Evolutionary conservation across 2,888 invertebrate genomes (phyloP), one percentile per base, ranked within the genome.

Genomic region (Steinernema scapterisci): DNA sequence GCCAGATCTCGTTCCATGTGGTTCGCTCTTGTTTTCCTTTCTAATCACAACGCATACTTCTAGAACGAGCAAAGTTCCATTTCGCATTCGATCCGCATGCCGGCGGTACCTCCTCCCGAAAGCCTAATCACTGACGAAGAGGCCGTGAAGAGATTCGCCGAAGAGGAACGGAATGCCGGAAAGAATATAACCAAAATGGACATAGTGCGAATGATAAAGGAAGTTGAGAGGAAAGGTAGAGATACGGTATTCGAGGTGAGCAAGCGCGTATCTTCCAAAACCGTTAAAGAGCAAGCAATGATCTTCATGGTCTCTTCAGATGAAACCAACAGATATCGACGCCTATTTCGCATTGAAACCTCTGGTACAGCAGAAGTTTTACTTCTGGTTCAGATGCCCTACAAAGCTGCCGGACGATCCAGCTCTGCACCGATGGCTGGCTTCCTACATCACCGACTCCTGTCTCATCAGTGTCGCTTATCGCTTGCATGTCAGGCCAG

Each of bases 1-100:
- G 81, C 21, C 84, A 86, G 75, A 77, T 81, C 11, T 84, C 84
- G 7, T 85, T 85, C 75, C 84, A 84, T 56, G 78, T 78, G 70
- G 83, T 84, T 2, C 27, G 73, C n/a, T 48, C 25, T 31, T 56
- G 78, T 23, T n/a, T 72, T 75, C n/a, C 19, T 3, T 38, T 38
- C 38, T 38, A 9, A 6, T 9, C 38, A 38, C 38, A 38, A 9
- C 9, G 3, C 9, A 13, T 44, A 16, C 16, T 73, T 77, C 51
- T 38, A 74, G 82, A 76, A 76, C 52, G 83, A 83, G 73, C 75
- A 70, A 11, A 75, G 80, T 45, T 76, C 82, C 48, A 48, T 48
- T 16, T 16, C 16, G 2, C 84, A 84, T 54, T 80, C 77, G 46
- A 54, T 74, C 21, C 63, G 54, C 21, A 84, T 84, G 84, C 84